These are phyloP conservation scores for Calidris pygmaea DNA, from an alignment of 2,113 vertebrate species.

Conservation along the genomic window DNA sequence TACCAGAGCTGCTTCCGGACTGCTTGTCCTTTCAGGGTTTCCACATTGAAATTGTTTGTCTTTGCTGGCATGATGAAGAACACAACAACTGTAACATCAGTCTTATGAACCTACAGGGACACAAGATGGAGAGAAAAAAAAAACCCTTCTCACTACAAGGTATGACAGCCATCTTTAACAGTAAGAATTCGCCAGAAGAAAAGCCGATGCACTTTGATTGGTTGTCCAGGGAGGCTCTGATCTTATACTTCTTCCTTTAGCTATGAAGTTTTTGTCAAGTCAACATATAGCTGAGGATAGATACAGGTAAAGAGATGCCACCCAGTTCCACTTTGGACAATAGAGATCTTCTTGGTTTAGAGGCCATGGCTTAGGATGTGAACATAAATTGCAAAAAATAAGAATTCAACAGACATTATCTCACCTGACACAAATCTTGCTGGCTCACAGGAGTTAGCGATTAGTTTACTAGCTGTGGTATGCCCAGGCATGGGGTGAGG, in stretches of 20 bases:
- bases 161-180: not conserved
- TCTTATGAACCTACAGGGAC: constrained; percentile 84
- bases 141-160: not conserved
- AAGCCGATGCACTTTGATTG: not conserved
- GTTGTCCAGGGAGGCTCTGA: not conserved
- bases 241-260: not conserved
- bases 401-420: not conserved
- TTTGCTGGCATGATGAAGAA: constrained; percentile 99
- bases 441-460: not conserved
- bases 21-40: constrained; percentile 95
- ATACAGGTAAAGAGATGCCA: not conserved
- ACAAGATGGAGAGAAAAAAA: not conserved
- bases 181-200: not conserved
- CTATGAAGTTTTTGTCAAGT: not conserved
- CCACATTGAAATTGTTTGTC: constrained; percentile 98
- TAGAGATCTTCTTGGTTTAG: not conserved
- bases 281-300: not conserved
- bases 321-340: not conserved
- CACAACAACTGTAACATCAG: constrained; percentile 88
- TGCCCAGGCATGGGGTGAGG: not conserved
- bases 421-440: not conserved
- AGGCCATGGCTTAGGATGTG: not conserved
- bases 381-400: not conserved
- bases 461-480: not conserved
- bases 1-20: constrained; percentile 96